A percentile compares a stretch with the other conserved stretches of the same genome.
These are phyloP conservation scores for Cerceris rybyensis DNA, from an alignment of 2,888 invertebrate species.

Conservation along the genomic window DNA sequence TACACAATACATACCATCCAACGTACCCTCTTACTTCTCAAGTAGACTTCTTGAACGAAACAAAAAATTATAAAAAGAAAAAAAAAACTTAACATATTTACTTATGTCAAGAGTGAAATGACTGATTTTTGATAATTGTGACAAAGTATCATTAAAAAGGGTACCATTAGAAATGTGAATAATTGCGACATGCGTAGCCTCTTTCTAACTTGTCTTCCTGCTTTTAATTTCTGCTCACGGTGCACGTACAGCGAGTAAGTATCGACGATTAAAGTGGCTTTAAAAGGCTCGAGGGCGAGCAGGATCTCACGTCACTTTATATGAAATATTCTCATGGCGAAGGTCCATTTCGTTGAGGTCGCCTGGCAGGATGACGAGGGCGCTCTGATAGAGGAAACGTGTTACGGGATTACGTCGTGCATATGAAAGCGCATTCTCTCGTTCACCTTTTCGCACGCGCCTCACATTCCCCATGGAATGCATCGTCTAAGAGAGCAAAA, in stretches of 20 bases:
- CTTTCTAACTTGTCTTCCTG: background rate
- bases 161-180: background rate
- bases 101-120: background rate
- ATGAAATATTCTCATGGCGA: slow-evolving; percentile 55
- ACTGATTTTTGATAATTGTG: background rate
- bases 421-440: slow-evolving; percentile 65
- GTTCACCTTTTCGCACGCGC: slow-evolving; percentile 43
- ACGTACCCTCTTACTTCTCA: no score
- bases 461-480: slow-evolving; percentile 24
- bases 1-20: no score
- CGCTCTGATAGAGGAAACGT: slow-evolving; percentile 75
- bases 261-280: slow-evolving; percentile 57
- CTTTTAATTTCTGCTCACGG: slow-evolving; percentile 48
- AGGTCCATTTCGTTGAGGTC: slow-evolving; percentile 61
- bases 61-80: no score
- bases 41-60: no score
- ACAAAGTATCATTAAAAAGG: background rate
- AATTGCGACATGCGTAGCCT: background rate
- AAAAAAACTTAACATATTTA: background rate
- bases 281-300: slow-evolving; percentile 33
- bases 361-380: slow-evolving; percentile 58
- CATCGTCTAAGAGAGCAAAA: slow-evolving; percentile 19
- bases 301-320: slow-evolving; percentile 32
- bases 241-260: slow-evolving; percentile 19
- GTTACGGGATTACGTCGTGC: slow-evolving; percentile 69